A percentile compares a stretch with the other conserved stretches of the same genome.
Conservation (phyloP, 1,140 invertebrate species). For the Limonius californicus region DNA sequence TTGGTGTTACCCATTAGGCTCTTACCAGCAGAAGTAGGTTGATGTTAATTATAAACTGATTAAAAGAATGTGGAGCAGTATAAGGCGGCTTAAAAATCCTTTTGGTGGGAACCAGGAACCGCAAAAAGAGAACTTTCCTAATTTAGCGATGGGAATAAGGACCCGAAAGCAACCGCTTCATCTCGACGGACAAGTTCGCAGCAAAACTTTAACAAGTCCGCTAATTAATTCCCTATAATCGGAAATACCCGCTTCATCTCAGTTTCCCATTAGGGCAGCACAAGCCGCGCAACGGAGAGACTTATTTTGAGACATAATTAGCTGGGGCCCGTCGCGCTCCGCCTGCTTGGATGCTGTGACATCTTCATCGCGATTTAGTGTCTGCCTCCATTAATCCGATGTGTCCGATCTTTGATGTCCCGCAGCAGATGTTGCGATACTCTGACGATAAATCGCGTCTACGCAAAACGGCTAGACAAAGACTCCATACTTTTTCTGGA, state of each 20-base stretch:
- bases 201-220: background rate
- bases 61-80: no score
- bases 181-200: background rate
- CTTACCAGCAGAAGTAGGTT: no score
- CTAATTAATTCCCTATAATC: slow-evolving; percentile 9
- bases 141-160: no score
- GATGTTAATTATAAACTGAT: no score
- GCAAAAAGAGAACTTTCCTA: no score
- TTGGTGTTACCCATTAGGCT: no score
- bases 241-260: slow-evolving; percentile 6
- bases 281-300: slow-evolving; percentile 1
- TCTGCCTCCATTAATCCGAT: slow-evolving; percentile 18
- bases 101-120: no score
- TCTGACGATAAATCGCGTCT: background rate
- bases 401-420: slow-evolving; percentile 18
- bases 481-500: background rate
- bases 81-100: no score
- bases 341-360: slow-evolving; percentile 12
- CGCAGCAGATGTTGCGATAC: slow-evolving; percentile 15
- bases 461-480: slow-evolving; percentile 1
- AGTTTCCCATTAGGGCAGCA: slow-evolving; percentile 4
- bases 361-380: slow-evolving; percentile 14
- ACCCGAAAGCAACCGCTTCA: no score
- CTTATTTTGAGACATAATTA: slow-evolving; percentile 12
- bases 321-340: background rate